Conservation (phyloP, 2,888 invertebrate species). For the Crepidodera aurea region DNA sequence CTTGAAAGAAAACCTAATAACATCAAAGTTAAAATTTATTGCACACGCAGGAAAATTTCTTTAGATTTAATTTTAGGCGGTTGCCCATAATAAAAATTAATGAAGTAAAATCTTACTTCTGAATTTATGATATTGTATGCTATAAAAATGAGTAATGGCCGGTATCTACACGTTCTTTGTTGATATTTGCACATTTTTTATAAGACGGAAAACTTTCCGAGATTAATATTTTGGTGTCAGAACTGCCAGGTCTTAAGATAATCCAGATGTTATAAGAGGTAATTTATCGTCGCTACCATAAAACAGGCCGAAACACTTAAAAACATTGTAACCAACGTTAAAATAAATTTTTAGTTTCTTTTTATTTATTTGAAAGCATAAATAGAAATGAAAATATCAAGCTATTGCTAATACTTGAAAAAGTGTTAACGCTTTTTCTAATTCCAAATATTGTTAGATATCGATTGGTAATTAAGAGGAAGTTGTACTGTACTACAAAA, state of each 20-base stretch:
- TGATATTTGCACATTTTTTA: constrained; percentile 2
- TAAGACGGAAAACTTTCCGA: not conserved
- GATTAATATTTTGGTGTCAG: not conserved
- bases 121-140: not conserved
- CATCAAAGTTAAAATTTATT: too few relatives aligned
- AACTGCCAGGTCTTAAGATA: not conserved
- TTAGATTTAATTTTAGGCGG: not conserved
- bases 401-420: too few relatives aligned
- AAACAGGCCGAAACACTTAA: not conserved
- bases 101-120: not conserved
- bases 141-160: not conserved
- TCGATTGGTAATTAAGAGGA: too few relatives aligned
- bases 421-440: too few relatives aligned
- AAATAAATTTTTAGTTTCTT: not conserved
- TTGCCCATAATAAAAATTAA: not conserved
- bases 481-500: too few relatives aligned
- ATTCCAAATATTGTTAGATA: too few relatives aligned
- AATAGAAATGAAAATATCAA: too few relatives aligned
- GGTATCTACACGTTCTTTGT: not conserved
- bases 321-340: not conserved
- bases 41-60: not conserved
- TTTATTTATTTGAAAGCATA: too few relatives aligned
- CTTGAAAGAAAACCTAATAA: too few relatives aligned
- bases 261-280: not conserved
- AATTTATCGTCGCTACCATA: not conserved